These are phyloP conservation scores for Caenorhabditis latens DNA, from an alignment of 1,140 invertebrate species.

Conservation along the genomic window DNA sequence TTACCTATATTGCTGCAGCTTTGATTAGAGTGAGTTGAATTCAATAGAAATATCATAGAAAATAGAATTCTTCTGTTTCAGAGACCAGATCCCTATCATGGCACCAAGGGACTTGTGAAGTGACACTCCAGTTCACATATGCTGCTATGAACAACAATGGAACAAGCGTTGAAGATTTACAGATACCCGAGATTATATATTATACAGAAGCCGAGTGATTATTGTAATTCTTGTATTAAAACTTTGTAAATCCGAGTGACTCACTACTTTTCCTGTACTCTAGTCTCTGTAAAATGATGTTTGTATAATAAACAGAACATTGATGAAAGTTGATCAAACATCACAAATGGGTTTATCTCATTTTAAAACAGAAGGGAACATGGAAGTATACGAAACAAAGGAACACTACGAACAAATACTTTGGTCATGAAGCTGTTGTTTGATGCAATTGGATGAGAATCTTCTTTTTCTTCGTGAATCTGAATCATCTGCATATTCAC, in stretches of 20 bases:
- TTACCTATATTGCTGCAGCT: conserved; percentile 87
- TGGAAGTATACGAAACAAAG: not conserved
- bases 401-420: conserved; percentile 26
- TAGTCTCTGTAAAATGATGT: no score
- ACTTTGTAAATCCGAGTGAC: not conserved
- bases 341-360: no score
- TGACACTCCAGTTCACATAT: conserved; percentile 89
- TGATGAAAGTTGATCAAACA: no score
- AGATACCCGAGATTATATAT: conserved; percentile 91
- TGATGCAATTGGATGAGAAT: conserved; percentile 10
- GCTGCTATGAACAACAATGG: conserved; percentile 90
- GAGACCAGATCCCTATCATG: conserved; percentile 90
- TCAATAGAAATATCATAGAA: not conserved
- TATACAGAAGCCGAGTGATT: conserved; percentile 77
- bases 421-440: no score
- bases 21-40: conserved; percentile 84
- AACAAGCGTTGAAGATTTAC: conserved; percentile 89
- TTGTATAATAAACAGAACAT: no score
- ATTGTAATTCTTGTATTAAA: not conserved
- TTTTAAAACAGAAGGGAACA: not conserved
- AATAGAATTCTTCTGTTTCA: conserved; percentile 79
- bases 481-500: not conserved
- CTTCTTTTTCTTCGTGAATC: conserved; percentile 29
- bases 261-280: not conserved
- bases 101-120: conserved; percentile 84